Percentiles rank a stretch among this genome's conserved stretches.
Evolutionary conservation across 2,797 vertebrate genomes (phyloP).

Genomic region (Etheostoma perlongum): DNA sequence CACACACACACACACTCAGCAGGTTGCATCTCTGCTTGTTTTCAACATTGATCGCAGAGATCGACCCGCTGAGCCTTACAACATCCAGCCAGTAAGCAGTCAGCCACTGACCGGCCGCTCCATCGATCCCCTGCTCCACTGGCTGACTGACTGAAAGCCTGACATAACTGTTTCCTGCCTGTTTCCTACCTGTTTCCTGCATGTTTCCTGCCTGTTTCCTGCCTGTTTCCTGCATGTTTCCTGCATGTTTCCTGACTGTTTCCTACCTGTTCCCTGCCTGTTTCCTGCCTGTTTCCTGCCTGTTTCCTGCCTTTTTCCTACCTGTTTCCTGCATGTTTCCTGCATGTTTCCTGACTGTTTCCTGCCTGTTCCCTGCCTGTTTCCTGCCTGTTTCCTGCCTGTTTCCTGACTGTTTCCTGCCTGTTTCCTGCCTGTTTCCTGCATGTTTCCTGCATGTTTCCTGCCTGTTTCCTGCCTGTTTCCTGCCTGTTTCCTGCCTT

Average conservation of each 20-base stretch:
- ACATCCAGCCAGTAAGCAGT: slow-evolving; percentile 70
- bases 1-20: slow-evolving; percentile 52
- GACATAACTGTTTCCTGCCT: slow-evolving; percentile 44
- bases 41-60: slow-evolving; percentile 68
- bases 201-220: slow-evolving; percentile 38
- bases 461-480: too few relatives aligned
- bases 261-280: slow-evolving; percentile 57
- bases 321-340: too few relatives aligned
- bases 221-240: slow-evolving; percentile 38
- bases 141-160: slow-evolving; percentile 60
- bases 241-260: slow-evolving; percentile 35
- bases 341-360: too few relatives aligned
- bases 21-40: slow-evolving; percentile 74
- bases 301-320: too few relatives aligned
- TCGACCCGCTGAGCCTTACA: slow-evolving; percentile 71
- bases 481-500: too few relatives aligned
- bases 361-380: too few relatives aligned
- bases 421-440: too few relatives aligned
- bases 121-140: slow-evolving; percentile 46
- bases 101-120: slow-evolving; percentile 41
- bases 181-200: slow-evolving; percentile 58
- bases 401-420: too few relatives aligned
- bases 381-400: too few relatives aligned
- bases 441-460: too few relatives aligned
- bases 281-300: slow-evolving; percentile 1